Percentiles rank a stretch among this genome's conserved stretches.
phyloP scores from a whole-genome alignment of 2,888 invertebrate species.

The Nesidiocoris tenuis region DNA sequence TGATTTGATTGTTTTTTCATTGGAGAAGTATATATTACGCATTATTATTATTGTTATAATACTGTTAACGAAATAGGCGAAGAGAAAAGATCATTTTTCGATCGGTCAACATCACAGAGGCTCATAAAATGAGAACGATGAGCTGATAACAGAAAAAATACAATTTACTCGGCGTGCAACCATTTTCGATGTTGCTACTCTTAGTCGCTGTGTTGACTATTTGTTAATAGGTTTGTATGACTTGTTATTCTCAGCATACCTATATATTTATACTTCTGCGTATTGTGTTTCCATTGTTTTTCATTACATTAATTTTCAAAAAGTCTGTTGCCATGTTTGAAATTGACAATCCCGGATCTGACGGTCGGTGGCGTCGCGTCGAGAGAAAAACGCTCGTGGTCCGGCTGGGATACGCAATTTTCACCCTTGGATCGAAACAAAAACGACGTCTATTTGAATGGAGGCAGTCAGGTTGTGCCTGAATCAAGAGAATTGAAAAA shows the following conservation, averaged over 20 bases:
- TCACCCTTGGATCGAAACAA: no score
- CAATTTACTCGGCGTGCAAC: slow-evolving; percentile 21
- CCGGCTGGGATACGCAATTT: no score
- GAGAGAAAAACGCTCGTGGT: no score
- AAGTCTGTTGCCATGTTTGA: slow-evolving; percentile 19
- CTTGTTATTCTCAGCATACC: slow-evolving; percentile 37
- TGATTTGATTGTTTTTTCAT: slow-evolving; percentile 15
- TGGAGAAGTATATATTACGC: slow-evolving; percentile 6
- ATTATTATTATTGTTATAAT: slow-evolving; percentile 25
- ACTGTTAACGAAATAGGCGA: neutral
- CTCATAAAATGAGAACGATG: neutral
- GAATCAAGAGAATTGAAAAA: no score
- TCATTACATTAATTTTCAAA: slow-evolving; percentile 40
- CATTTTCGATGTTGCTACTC: slow-evolving; percentile 29
- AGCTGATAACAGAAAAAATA: neutral
- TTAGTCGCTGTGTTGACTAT: slow-evolving; percentile 31
- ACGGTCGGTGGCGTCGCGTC: neutral
- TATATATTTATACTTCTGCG: slow-evolving; percentile 38
- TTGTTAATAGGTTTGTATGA: slow-evolving; percentile 41
- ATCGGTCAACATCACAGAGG: slow-evolving; percentile 14
- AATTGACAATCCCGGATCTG: slow-evolving; percentile 14
- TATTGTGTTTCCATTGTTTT: slow-evolving; percentile 36
- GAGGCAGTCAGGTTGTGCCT: no score
- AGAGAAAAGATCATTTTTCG: slow-evolving; percentile 14
- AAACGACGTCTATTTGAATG: no score